Percentiles rank a stretch among this genome's conserved stretches.
These are phyloP conservation scores for Stenchaetothrips biformis DNA, from an alignment of 2,888 invertebrate genomes.

Conservation along the genomic window DNA sequence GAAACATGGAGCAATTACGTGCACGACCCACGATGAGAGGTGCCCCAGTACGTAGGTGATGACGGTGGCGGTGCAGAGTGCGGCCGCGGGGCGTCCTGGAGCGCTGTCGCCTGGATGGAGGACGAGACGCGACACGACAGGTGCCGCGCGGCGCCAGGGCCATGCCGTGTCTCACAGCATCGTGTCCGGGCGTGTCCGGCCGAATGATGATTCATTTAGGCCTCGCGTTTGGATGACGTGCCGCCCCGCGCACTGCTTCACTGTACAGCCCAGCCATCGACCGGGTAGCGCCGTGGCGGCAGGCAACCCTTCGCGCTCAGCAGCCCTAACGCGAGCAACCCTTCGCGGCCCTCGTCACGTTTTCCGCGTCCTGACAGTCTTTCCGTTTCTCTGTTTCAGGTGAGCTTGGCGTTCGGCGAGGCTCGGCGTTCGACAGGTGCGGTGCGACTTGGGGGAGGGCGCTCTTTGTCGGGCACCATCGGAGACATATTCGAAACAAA, in stretches of 20 bases:
- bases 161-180: neutral
- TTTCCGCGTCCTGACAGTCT: too few relatives aligned
- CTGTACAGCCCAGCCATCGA: neutral
- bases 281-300: neutral
- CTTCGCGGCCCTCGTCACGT: too few relatives aligned
- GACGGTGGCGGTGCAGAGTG: neutral
- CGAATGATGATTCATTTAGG: neutral
- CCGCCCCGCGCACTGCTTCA: too few relatives aligned
- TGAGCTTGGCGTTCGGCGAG: too few relatives aligned
- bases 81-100: neutral
- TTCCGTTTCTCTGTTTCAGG: too few relatives aligned
- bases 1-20: too few relatives aligned
- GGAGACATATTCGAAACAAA: too few relatives aligned
- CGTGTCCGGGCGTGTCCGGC: neutral
- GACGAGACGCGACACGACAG: neutral
- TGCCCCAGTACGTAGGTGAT: neutral
- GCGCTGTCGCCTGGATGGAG: slow-evolving; percentile 2
- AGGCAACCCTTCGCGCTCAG: neutral
- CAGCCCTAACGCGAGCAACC: too few relatives aligned
- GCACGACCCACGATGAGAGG: too few relatives aligned
- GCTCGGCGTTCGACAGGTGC: too few relatives aligned
- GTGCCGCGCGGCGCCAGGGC: neutral
- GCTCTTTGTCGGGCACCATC: too few relatives aligned
- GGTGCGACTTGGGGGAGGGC: too few relatives aligned
- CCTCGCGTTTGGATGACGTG: neutral